Evolutionary conservation across 2,888 invertebrate species (phyloP), one percentile per base, ranked within the genome.

Genomic region (Eilema griseolum): DNA sequence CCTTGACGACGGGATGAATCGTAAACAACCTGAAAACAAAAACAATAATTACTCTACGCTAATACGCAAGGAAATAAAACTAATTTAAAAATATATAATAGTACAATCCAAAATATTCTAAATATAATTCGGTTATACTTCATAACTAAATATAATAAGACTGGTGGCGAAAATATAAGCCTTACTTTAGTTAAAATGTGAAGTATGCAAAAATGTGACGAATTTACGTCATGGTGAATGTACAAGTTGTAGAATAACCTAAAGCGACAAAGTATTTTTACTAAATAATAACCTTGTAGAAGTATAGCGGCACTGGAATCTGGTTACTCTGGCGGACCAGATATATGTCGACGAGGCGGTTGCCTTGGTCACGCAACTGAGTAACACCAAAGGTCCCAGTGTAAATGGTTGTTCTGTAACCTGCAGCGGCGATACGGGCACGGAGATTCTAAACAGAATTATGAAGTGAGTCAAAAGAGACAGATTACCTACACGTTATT

Each of bases 311-410:
- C 1, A 95, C 90, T 1, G 95, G 95, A 14, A 95, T 81, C 70
- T 91, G 89, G 72, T 91, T 91, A 28, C 81, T 77, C 52, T 92
- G 89, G 16, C 80, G 87, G 76, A 90, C 83, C 52, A 96, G 87
- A 81, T 89, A 95, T 66, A 96, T 90, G 64, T 94, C 91, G 3
- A 90, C 91, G 1, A 92, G 85, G 0, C 84, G 87, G 69, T 92
- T 88, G 79, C 92, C 90, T 33, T 88, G 89, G 82, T 72, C 63
- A 28, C 72, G 93, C 61, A 97, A 91, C 66, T 96, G 96, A n/a
- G 95, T 89, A 14, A 96, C 93, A 5, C 96, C 96, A 80, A 95
- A 95, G 0, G 96, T 95, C 3, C 97, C 97, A 0, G 97, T 96
- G 87, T 96, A 96, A 23, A 96, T 87, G 1, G 84, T 84, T 3